Conservation (phyloP, 2,888 invertebrate genomes). For the Desoria tigrina region DNA sequence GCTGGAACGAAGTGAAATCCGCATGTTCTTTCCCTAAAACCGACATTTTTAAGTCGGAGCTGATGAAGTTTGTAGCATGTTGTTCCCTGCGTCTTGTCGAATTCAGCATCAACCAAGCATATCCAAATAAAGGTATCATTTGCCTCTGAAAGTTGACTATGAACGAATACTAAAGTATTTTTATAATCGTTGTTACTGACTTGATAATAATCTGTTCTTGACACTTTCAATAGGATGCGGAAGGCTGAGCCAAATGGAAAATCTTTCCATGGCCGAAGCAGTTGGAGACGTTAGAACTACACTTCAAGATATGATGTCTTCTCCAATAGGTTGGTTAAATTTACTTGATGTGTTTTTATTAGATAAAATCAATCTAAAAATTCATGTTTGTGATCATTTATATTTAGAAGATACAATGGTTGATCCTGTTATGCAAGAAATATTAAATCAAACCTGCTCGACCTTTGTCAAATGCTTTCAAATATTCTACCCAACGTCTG, state of each 20-base stretch:
- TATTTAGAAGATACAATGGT: constrained; percentile 25
- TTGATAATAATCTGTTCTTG: neutral
- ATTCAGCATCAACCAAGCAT: constrained; percentile 52
- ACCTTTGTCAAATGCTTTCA: constrained; percentile 91
- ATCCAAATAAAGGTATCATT: constrained; percentile 49
- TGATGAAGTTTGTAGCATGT: constrained; percentile 51
- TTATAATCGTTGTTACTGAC: neutral
- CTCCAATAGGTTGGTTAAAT: constrained; percentile 34
- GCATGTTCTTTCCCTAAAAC: constrained; percentile 25
- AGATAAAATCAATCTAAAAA: constrained; percentile 5
- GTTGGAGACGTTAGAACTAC: constrained; percentile 51
- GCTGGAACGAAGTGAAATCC: constrained; percentile 45
- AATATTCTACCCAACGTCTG: constrained; percentile 92
- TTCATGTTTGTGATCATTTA: too few relatives aligned
- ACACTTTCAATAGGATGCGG: constrained; percentile 52
- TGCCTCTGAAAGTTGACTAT: neutral
- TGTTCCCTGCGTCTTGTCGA: constrained; percentile 50
- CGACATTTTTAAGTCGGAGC: constrained; percentile 38
- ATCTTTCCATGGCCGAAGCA: constrained; percentile 51
- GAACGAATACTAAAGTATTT: neutral
- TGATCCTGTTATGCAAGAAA: constrained; percentile 58
- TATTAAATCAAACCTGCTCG: constrained; percentile 84
- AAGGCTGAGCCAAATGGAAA: constrained; percentile 50
- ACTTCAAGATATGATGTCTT: constrained; percentile 50
- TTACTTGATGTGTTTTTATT: constrained; percentile 17